Conservation (phyloP, 2,797 vertebrate genomes). For the Xiphorhynchus erythropygius region DNA sequence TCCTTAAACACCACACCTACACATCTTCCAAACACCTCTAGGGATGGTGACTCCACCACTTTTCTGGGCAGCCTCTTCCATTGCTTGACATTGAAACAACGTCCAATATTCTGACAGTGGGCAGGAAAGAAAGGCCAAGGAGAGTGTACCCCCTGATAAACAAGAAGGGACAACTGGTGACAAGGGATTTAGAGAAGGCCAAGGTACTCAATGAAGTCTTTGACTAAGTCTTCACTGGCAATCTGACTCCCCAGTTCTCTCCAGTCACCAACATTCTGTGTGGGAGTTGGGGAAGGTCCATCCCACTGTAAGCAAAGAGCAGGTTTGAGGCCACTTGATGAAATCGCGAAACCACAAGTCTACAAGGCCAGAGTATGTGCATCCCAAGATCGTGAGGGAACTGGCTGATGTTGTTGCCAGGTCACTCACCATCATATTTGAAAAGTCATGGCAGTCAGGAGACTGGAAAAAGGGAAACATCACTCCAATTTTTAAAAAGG, state of each 20-base stretch:
- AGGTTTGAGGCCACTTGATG: neutral
- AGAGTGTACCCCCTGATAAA: accelerated
- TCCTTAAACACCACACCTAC: neutral
- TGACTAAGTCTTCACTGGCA: neutral
- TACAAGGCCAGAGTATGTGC: neutral
- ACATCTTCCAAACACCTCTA: neutral
- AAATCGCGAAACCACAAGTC: neutral
- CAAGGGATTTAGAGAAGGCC: neutral
- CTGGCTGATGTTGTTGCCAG: neutral
- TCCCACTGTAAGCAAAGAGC: accelerated
- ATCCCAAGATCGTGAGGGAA: neutral
- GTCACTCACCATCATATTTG: accelerated
- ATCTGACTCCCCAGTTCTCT: neutral
- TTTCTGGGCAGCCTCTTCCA: neutral
- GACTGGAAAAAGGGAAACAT: neutral
- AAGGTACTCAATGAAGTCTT: neutral
- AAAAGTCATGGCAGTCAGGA: neutral
- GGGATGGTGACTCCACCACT: neutral
- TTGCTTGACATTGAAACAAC: neutral
- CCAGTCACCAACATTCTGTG: accelerated
- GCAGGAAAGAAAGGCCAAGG: neutral
- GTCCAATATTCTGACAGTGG: neutral
- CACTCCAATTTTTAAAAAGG: neutral
- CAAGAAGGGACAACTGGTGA: accelerated
- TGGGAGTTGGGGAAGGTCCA: neutral